phyloP scores from a whole-genome alignment of 2,888 invertebrate genomes.

The Cybosia mesomella region DNA sequence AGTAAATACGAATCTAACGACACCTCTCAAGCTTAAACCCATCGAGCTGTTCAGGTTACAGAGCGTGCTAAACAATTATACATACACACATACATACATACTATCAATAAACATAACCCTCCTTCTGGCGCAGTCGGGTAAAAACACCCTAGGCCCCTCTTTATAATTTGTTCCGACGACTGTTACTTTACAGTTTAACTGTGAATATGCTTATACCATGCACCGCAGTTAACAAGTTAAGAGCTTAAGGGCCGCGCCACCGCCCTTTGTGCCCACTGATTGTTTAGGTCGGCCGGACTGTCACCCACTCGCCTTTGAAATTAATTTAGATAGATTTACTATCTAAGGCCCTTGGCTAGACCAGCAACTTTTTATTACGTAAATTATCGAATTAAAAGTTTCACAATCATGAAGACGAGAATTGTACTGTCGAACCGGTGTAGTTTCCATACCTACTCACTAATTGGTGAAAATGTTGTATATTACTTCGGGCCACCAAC shows the following conservation, averaged over 20 bases:
- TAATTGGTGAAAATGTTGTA: neutral
- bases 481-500: too few relatives aligned
- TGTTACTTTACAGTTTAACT: neutral
- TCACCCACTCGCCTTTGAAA: constrained; percentile 77
- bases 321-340: constrained; percentile 76
- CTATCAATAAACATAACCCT: too few relatives aligned
- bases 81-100: too few relatives aligned
- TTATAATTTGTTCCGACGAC: too few relatives aligned
- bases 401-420: neutral
- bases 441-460: neutral
- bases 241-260: constrained; percentile 59
- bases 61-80: too few relatives aligned
- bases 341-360: constrained; percentile 50
- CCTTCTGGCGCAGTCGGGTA: too few relatives aligned
- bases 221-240: constrained; percentile 53
- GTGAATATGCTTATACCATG: constrained; percentile 46
- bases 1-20: too few relatives aligned
- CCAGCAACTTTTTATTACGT: constrained; percentile 3
- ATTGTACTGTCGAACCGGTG: neutral
- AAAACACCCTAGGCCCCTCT: too few relatives aligned
- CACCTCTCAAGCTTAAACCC: too few relatives aligned
- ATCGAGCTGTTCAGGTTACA: too few relatives aligned
- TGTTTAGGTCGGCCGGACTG: constrained; percentile 75
- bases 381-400: neutral
- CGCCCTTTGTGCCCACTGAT: constrained; percentile 72